Conservation (phyloP, 2,888 invertebrate species). For the Pandemis heparana region DNA sequence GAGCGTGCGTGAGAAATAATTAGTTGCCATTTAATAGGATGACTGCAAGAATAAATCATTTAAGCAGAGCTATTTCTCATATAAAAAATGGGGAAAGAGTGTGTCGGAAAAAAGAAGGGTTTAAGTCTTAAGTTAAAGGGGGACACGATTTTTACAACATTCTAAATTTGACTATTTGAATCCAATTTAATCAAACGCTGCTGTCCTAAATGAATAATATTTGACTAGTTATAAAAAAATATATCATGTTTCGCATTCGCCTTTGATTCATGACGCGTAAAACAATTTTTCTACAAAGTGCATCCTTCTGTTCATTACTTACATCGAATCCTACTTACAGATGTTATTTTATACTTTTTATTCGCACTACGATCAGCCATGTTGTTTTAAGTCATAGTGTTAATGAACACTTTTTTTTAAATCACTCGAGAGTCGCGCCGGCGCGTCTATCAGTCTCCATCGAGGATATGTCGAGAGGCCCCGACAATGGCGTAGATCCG, state of each 20-base stretch:
- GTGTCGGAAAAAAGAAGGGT: too few species aligned
- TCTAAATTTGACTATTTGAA: too few species aligned
- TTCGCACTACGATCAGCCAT: background rate
- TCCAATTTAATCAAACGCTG: too few species aligned
- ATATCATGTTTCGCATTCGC: too few species aligned
- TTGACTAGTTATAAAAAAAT: too few species aligned
- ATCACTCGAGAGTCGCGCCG: constrained; percentile 38
- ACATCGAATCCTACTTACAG: background rate
- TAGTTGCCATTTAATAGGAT: background rate
- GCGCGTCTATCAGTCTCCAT: constrained; percentile 58
- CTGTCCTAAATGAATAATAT: too few species aligned
- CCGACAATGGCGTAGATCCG: constrained; percentile 68
- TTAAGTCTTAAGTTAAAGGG: too few species aligned
- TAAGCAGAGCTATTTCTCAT: background rate
- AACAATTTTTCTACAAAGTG: too few species aligned
- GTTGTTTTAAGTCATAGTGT: constrained; percentile 34
- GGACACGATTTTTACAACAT: too few species aligned
- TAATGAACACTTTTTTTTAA: constrained; percentile 40
- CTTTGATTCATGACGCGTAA: too few species aligned
- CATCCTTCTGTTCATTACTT: background rate
- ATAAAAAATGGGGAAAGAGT: too few species aligned
- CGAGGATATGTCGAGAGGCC: constrained; percentile 62
- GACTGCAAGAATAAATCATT: background rate
- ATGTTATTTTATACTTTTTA: background rate
- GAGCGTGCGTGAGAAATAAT: constrained; percentile 1